Evolutionary conservation across 2,797 vertebrate genomes (phyloP), one percentile per base, ranked within the genome.

Genomic region (Sebastolobus alascanus): DNA sequence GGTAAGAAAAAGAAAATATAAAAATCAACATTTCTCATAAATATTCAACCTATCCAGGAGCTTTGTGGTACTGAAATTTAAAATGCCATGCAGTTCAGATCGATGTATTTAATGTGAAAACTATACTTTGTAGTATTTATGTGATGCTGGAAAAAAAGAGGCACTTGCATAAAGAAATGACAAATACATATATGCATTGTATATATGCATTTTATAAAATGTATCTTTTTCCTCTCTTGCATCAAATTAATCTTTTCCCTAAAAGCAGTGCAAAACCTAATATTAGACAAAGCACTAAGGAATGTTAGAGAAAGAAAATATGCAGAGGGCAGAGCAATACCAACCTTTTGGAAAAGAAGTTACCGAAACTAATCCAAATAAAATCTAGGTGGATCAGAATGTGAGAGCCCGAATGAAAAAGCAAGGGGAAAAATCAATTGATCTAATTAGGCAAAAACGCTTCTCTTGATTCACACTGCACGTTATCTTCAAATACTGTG

Each of bases 281-380:
- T 94, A 96, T 80, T 92, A 95, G 89, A 93, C 84, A 96, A 88
- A 96, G 92, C 95, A 95, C 93, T 94, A 94, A 95, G 95, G 95
- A 96, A 95, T 95, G 96, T 97, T 97, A 97, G 95, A 91, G 61
- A 94, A 87, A 91, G 75, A 97, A 96, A 97, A 95, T 90, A 98
- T 97, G 97, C 97, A 97, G 95, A 98, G 97, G 97, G 97, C 97
- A 99, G 97, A 96, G 96, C 96, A 99, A 99, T 99, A 99, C 98
- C 98, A 99, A 99, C 98, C 98, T 99, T 99, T 98, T 99, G 92
- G 94, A 96, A 97, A 96, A 98, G 98, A 96, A 96, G 98, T 98
- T 98, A 98, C 96, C 96, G 96, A 98, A 97, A 97, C 97, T 98
- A 99, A 98, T 98, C 98, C 98, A 97, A 95, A 96, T 96, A 95